Percentiles rank a stretch among this genome's conserved stretches.
These are phyloP conservation scores for Cladopsammia gracilis DNA, from an alignment of 64 coral and sea anemone species.

Conservation along the genomic window DNA sequence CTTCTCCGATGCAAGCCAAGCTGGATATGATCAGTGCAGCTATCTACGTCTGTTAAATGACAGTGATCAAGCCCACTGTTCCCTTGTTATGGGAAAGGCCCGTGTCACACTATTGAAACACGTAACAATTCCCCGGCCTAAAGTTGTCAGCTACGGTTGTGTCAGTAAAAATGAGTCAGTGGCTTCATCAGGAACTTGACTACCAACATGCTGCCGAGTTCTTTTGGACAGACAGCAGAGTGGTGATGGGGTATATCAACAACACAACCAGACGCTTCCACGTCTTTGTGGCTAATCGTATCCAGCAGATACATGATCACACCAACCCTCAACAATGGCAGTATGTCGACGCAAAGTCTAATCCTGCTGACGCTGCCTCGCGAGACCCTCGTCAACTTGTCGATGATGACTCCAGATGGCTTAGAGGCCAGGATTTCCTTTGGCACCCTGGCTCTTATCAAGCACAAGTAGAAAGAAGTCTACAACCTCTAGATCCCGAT, in stretches of 20 bases:
- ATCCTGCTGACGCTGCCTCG: constrained; percentile 27
- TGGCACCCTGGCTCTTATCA: not conserved
- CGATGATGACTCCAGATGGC: not conserved
- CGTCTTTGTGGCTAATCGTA: constrained; percentile 45
- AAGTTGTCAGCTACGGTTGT: too few species aligned
- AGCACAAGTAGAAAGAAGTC: not conserved
- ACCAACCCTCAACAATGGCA: constrained; percentile 29
- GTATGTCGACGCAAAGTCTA: not conserved
- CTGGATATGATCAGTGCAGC: constrained; percentile 45
- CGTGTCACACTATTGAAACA: constrained; percentile 17
- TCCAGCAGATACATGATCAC: constrained; percentile 55
- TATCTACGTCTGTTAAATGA: constrained; percentile 21
- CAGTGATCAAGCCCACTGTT: constrained; percentile 25
- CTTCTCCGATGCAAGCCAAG: constrained; percentile 41
- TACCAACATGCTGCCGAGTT: too few species aligned
- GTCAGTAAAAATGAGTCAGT: too few species aligned
- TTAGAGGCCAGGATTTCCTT: constrained; percentile 18
- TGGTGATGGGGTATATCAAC: constrained; percentile 23
- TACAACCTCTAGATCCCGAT: not conserved
- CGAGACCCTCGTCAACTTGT: not conserved
- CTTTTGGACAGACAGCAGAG: too few species aligned
- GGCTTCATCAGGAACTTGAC: too few species aligned
- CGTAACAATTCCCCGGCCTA: not conserved
- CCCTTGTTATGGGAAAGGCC: constrained; percentile 41
- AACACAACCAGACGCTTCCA: constrained; percentile 12